Evolutionary conservation across 2,888 invertebrate genomes (phyloP).

Genomic region (Eilema depressum): DNA sequence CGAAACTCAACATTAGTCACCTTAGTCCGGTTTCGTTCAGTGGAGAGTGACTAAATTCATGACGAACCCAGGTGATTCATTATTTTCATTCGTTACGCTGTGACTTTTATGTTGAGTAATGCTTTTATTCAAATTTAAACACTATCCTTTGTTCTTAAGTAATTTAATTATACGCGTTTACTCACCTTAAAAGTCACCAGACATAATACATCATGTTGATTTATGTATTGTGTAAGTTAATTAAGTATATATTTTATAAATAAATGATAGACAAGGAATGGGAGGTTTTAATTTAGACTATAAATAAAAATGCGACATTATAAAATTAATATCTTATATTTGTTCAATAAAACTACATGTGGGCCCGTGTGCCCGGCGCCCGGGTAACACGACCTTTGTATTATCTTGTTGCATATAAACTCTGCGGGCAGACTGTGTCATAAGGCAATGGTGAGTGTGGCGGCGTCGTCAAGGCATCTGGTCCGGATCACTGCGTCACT

Average conservation of each 20-base stretch:
- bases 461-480: slow-evolving; percentile 78
- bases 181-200: neutral
- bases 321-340: slow-evolving; percentile 88
- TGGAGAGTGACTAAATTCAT: neutral
- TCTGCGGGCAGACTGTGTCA: slow-evolving; percentile 87
- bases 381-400: slow-evolving; percentile 87
- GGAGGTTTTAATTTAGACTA: slow-evolving; percentile 35
- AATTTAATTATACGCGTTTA: neutral
- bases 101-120: neutral
- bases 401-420: slow-evolving; percentile 86
- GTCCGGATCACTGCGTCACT: slow-evolving; percentile 68
- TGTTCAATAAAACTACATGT: slow-evolving; percentile 87
- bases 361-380: slow-evolving; percentile 86
- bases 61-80: neutral
- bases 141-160: neutral
- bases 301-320: slow-evolving; percentile 80
- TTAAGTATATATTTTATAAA: slow-evolving; percentile 28
- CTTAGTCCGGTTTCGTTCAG: neutral
- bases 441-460: slow-evolving; percentile 83
- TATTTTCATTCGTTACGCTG: neutral
- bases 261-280: slow-evolving; percentile 40
- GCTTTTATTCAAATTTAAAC: neutral
- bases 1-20: slow-evolving; percentile 65
- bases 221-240: slow-evolving; percentile 13
- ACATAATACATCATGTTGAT: neutral